These are phyloP conservation scores for Aldrovandia affinis DNA, from an alignment of 2,797 vertebrate genomes.

Conservation along the genomic window DNA sequence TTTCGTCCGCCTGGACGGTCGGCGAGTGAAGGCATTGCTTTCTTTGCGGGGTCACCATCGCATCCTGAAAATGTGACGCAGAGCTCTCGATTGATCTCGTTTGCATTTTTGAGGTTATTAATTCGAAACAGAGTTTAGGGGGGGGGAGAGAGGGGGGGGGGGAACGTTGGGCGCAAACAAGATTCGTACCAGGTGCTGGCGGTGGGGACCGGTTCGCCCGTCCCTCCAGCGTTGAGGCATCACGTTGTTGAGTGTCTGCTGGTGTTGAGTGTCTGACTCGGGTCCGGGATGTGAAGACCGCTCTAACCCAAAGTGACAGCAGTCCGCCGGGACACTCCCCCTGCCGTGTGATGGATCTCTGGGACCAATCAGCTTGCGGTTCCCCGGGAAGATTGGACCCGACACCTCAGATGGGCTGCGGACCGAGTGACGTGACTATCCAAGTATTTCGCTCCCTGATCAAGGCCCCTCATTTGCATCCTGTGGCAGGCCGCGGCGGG, in stretches of 20 bases:
- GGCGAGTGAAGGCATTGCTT: neutral
- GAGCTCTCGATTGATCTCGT: constrained; percentile 19
- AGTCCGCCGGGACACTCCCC: constrained; percentile 28
- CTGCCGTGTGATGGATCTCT: constrained; percentile 27
- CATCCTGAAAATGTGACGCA: constrained; percentile 7
- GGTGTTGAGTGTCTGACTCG: constrained; percentile 9
- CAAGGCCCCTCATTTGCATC: neutral
- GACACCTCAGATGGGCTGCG: constrained; percentile 37
- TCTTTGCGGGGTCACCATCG: constrained; percentile 6
- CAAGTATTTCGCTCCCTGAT: neutral
- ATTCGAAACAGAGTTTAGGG: constrained; percentile 28
- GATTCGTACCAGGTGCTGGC: constrained; percentile 45
- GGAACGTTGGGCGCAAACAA: constrained; percentile 26
- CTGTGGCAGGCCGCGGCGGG: neutral
- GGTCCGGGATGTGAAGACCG: constrained; percentile 23
- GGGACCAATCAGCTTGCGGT: constrained; percentile 37
- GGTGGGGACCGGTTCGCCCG: neutral
- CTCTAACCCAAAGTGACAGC: constrained; percentile 45
- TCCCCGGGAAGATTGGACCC: constrained; percentile 35
- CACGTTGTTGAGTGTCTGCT: neutral
- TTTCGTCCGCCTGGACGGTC: neutral
- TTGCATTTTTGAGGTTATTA: constrained; percentile 30
- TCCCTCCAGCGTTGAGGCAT: constrained; percentile 36
- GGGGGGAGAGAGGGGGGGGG: neutral
- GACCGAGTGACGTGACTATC: constrained; percentile 7